These are phyloP conservation scores for Bimastos eiseni DNA, from an alignment of 2,888 invertebrate genomes.

Conservation along the genomic window DNA sequence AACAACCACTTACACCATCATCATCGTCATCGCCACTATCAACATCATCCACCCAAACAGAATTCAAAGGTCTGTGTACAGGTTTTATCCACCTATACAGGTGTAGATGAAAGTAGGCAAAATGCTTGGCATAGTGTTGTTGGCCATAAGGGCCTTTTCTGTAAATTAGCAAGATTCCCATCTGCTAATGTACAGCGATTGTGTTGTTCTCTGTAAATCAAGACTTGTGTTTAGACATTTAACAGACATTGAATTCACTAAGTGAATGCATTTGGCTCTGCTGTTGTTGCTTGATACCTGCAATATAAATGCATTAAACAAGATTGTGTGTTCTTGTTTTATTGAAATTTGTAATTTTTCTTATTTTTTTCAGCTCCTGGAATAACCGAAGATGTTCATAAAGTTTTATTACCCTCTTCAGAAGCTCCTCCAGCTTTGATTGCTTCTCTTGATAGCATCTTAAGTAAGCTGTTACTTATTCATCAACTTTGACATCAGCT, in stretches of 20 bases:
- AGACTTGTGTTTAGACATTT: no score
- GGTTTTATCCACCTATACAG: neutral
- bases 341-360: neutral
- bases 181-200: no score
- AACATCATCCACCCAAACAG: neutral
- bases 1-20: neutral
- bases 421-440: neutral
- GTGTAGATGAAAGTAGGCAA: neutral
- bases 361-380: neutral
- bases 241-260: no score
- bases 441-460: conserved; percentile 13
- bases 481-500: neutral
- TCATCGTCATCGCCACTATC: neutral
- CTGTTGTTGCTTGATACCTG: neutral
- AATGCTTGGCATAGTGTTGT: neutral
- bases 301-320: neutral
- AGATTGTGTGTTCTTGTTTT: neutral
- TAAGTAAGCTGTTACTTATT: neutral
- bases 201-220: no score
- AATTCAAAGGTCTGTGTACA: neutral
- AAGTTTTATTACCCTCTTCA: neutral
- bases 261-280: neutral
- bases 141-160: no score
- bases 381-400: neutral
- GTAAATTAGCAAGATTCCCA: no score